Conservation (phyloP, 2,888 invertebrate genomes). For the Acleris cristana region DNA sequence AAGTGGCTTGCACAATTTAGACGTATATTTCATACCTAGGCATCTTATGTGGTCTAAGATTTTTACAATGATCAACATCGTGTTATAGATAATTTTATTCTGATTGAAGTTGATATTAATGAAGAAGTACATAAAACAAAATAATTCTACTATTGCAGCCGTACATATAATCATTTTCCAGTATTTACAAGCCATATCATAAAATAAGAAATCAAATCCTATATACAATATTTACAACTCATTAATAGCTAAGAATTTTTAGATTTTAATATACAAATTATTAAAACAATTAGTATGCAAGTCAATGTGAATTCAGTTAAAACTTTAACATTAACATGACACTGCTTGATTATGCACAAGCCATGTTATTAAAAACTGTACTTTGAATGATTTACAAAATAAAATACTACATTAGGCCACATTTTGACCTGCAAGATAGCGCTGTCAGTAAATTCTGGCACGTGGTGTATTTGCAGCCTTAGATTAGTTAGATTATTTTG, state of each 20-base stretch:
- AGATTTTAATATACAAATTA: constrained; percentile 1
- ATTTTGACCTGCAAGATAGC: too few relatives aligned
- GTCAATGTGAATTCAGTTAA: neutral
- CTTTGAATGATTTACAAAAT: too few relatives aligned
- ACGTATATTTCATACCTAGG: too few relatives aligned
- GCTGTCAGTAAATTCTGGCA: too few relatives aligned
- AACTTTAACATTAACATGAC: neutral
- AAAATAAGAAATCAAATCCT: neutral
- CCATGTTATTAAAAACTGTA: neutral
- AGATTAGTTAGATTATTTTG: too few relatives aligned
- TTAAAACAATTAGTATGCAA: neutral
- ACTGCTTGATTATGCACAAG: neutral
- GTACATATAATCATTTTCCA: neutral
- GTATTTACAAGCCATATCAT: neutral
- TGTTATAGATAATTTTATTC: too few relatives aligned
- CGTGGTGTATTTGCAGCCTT: too few relatives aligned
- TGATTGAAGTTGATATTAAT: too few relatives aligned
- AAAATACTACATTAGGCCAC: too few relatives aligned
- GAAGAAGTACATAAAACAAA: too few relatives aligned
- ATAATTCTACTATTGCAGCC: too few relatives aligned
- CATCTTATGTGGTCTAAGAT: neutral
- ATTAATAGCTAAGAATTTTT: neutral
- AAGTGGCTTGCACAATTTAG: neutral
- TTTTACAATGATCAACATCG: constrained; percentile 12
- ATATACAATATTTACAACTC: constrained; percentile 2